These are phyloP conservation scores for Pogonophryne albipinna DNA, from an alignment of 2,797 vertebrate species.

Conservation along the genomic window DNA sequence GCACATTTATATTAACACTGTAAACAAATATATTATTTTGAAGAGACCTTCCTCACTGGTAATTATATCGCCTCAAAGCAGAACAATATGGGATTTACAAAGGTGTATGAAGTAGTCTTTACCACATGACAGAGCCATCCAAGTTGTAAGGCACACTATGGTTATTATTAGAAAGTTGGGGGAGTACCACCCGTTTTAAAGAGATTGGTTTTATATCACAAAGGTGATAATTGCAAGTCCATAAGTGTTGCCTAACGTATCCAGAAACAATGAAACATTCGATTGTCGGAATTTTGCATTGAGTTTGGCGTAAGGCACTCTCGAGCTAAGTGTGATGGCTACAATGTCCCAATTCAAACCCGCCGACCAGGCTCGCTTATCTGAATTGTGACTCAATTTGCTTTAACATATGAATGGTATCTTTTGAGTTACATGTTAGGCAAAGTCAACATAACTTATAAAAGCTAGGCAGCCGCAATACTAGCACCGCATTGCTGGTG, in stretches of 20 bases:
- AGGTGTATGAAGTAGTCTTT: neutral
- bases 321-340: neutral
- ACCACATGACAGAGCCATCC: neutral
- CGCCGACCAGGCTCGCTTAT: neutral
- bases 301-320: neutral
- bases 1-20: neutral
- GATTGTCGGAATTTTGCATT: neutral
- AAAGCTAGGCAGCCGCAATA: neutral
- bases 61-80: neutral
- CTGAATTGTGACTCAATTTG: neutral
- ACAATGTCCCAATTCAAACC: neutral
- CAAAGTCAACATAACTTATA: neutral
- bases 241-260: accelerated
- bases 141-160: neutral
- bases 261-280: neutral
- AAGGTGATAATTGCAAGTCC: accelerated
- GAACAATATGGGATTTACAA: no score
- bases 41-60: neutral
- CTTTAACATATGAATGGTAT: neutral
- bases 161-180: conserved; percentile 2
- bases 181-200: neutral
- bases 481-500: conserved; percentile 17
- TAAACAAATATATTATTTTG: neutral
- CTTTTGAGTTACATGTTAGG: accelerated
- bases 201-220: neutral